phyloP scores from a whole-genome alignment of 2,888 invertebrate species.

The Caenorhabditis angaria region DNA sequence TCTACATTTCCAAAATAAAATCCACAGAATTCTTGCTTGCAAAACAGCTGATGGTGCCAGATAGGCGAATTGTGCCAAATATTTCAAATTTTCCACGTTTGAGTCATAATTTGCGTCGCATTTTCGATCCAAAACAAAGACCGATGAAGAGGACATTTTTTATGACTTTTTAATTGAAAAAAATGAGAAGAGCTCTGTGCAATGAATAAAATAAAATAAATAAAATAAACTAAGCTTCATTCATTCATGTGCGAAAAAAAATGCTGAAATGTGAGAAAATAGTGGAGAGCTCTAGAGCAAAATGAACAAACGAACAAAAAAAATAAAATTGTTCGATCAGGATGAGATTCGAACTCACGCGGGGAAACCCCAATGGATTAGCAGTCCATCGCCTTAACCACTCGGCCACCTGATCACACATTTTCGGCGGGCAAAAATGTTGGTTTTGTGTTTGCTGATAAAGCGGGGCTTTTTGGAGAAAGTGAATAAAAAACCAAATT shows the following conservation, averaged over 20 bases:
- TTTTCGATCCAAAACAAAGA: slow-evolving; percentile 3
- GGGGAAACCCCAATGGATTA: slow-evolving; percentile 71
- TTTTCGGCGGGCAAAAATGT: background rate
- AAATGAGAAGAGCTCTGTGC: no score
- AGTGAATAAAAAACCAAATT: no score
- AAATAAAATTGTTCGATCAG: slow-evolving; percentile 13
- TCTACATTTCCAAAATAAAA: slow-evolving; percentile 18
- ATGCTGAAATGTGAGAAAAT: no score
- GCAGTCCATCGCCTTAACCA: slow-evolving; percentile 73
- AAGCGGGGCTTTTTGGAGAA: no score
- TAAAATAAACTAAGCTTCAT: no score
- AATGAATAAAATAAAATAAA: no score
- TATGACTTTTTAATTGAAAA: no score
- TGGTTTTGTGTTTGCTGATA: background rate
- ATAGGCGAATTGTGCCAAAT: slow-evolving; percentile 22
- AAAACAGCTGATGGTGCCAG: slow-evolving; percentile 21
- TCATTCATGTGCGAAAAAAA: no score
- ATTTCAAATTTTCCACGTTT: slow-evolving; percentile 24
- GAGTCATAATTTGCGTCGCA: slow-evolving; percentile 15
- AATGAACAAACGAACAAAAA: background rate
- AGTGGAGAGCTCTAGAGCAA: slow-evolving; percentile 5
- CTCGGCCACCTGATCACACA: slow-evolving; percentile 69
- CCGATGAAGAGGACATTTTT: no score
- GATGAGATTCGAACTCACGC: slow-evolving; percentile 68
- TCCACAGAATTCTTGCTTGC: slow-evolving; percentile 17